Evolutionary conservation across 2,797 vertebrate genomes (phyloP), one percentile per base, ranked within the genome.

Genomic region (Neomorphus geoffroyi): DNA sequence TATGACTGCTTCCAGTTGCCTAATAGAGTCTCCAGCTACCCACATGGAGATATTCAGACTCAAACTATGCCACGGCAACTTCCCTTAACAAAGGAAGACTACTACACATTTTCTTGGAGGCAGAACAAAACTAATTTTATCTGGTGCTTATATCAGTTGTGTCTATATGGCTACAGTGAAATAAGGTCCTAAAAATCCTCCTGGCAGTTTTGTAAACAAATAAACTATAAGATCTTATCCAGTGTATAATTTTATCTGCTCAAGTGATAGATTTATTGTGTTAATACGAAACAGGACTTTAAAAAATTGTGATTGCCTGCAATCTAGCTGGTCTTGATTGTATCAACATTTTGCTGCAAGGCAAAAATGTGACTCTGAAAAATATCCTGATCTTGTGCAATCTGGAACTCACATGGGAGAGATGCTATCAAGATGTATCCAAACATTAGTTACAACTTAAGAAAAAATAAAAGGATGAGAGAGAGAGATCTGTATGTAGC

Each of bases 201-300:
- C 84, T 97, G 93, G 51, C 83, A 90, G 96, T 95, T 97, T 92
- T 95, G 88, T 91, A 97, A 97, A 96, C 88, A 97, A 97, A 93
- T 95, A 96, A 86, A 96, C 88, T 65, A 11, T 65, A 81, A 94
- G 96, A 96, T 97, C 91, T 97, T 97, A 93, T 97, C 96, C 8
- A 8, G 37, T 32, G 53, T 95, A 90, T 80, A 96, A 96, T 97
- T 96, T 95, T 97, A 87, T 97, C 94, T 90, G 48, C 37, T 79
- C 64, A 91, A 67, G 61, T 96, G 88, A 90, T 97, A 97, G 96
- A 98, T 97, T 97, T 98, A 98, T 97, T 97, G 86, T 93, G 94
- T 90, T 97, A 97, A 96, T 97, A 97, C 1, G 8, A 96, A 95
- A 71, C 88, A 87, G 1, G 92, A 96, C 96, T 95, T 97, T 50